Evolutionary conservation across 30 jellyfish, hydroid and myxozoan species (phyloP), one percentile per base, ranked within the genome.

Genomic region (Aurelia aurita): DNA sequence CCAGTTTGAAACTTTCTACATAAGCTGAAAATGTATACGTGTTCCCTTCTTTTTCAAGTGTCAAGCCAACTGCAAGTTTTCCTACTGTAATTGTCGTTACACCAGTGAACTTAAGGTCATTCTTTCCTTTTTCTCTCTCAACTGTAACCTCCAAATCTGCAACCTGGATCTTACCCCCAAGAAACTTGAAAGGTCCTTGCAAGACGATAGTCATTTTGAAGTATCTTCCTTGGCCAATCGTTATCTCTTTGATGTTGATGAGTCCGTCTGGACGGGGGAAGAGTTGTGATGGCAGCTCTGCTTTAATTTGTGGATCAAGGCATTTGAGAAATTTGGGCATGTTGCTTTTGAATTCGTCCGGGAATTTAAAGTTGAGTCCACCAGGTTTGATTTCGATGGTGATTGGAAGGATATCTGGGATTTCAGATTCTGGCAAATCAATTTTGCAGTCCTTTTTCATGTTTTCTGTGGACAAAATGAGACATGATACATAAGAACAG

Each of bases 201-300:
- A 87, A 20, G 10, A 69, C 86, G 47, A 70, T 35, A 2, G 90
- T 74, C 63, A 87, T 58, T 66, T 77, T 87, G 49, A 87, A 53
- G 87, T 67, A 74, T 77, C 82, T 77, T 4, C 90, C 76, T 4
- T 29, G 72, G 43, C 79, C 96, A 7, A 77, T 29, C 20, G 96
- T 87, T 3, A 87, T 16, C 53, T 87, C 96, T 61, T 87, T 87
- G 39, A 87, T 74, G 82, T 77, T 61, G 62, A 87, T 87, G 32
- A 80, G 87, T 16, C 87, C 90, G 13, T 68, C 65, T 11, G 88
- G 82, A 28, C 44, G 59, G 7, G 96, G 96, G 85, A 87, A 87
- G 61, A 87, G 87, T 32, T 87, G 96, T 5, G 84, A 75, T 16
- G 96, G 96, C 20, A 87, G 86, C 64, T 87, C 96, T 22, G 96